phyloP scores from a whole-genome alignment of 2,888 invertebrate genomes.

The Tridacna crocea region DNA sequence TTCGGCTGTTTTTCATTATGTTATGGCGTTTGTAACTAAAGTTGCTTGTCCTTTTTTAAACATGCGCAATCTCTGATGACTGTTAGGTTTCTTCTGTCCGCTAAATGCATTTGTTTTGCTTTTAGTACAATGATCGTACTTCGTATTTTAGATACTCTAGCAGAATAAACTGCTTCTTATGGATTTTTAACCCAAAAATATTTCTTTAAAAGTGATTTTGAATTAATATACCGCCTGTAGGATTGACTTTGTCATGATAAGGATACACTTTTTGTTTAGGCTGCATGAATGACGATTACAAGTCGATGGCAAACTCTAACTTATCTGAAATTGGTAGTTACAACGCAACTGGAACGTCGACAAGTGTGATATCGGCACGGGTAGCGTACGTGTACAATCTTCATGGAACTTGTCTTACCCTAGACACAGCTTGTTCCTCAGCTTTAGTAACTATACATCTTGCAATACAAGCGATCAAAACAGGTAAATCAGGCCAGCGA shows the following conservation, averaged over 20 bases:
- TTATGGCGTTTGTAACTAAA: too few species aligned
- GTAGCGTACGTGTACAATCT: constrained; percentile 64
- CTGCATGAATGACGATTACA: constrained; percentile 71
- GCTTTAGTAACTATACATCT: constrained; percentile 60
- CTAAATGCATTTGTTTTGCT: too few species aligned
- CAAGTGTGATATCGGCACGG: constrained; percentile 88
- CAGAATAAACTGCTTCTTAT: too few species aligned
- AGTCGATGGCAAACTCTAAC: constrained; percentile 88
- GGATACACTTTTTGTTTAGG: neutral
- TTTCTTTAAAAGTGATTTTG: too few species aligned
- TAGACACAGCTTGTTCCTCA: constrained; percentile 70
- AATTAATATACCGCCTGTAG: too few species aligned
- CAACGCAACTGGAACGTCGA: constrained; percentile 85
- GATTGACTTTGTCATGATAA: neutral
- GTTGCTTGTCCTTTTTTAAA: too few species aligned
- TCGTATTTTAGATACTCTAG: too few species aligned
- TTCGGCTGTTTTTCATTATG: too few species aligned
- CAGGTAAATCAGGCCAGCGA: constrained; percentile 29
- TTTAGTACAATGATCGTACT: too few species aligned
- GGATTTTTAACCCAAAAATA: too few species aligned
- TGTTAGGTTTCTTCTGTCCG: too few species aligned
- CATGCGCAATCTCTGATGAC: too few species aligned
- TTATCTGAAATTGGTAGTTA: constrained; percentile 88
- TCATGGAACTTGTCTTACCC: constrained; percentile 58
- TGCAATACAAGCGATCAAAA: constrained; percentile 67